phyloP scores from a whole-genome alignment of 2,113 vertebrate genomes.

The Epinephelus cyanopodus region DNA sequence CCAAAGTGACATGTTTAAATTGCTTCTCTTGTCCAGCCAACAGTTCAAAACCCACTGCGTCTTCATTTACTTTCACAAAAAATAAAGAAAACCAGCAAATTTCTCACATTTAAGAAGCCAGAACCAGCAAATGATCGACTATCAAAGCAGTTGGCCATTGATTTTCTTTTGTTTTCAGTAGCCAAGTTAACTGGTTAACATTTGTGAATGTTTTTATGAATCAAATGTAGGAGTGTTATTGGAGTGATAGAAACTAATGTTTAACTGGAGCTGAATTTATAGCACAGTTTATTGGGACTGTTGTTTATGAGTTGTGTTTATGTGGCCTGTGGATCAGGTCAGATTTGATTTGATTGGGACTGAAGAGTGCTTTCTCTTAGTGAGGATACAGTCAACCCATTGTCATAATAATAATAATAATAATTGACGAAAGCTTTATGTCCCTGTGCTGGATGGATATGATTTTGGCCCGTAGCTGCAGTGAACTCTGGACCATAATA shows the following conservation, averaged over 20 bases:
- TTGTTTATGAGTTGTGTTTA: slow-evolving; percentile 20
- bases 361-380: not conserved
- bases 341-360: not conserved
- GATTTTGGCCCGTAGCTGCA: not conserved
- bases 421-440: not conserved
- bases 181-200: not conserved
- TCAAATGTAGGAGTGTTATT: not conserved
- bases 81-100: too few species aligned
- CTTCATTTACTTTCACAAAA: too few species aligned
- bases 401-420: too few species aligned
- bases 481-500: slow-evolving; percentile 51
- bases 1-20: too few species aligned
- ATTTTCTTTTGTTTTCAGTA: too few species aligned
- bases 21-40: too few species aligned
- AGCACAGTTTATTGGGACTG: not conserved
- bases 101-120: too few species aligned
- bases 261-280: slow-evolving; percentile 12
- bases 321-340: slow-evolving; percentile 5
- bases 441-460: not conserved
- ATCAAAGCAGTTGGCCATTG: too few species aligned
- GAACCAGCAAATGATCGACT: too few species aligned
- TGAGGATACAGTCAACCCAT: too few species aligned
- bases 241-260: slow-evolving; percentile 7
- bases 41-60: too few species aligned
- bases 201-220: not conserved